Evolutionary conservation across 1,140 invertebrate species (phyloP), one percentile per base, ranked within the genome.

Genomic region (Bombus superbus): DNA sequence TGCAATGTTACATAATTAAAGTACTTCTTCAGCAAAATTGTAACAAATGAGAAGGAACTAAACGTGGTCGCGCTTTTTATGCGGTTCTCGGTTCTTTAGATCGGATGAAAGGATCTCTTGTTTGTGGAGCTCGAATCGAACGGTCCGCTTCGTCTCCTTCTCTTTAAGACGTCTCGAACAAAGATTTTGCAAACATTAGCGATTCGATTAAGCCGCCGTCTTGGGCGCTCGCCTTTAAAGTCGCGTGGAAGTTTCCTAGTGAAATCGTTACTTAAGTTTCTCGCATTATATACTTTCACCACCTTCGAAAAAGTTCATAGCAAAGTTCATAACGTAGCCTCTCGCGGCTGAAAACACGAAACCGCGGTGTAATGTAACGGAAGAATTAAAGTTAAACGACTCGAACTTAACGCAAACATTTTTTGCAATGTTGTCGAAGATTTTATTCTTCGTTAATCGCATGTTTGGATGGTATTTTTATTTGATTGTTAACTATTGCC

Each of bases 111-210:
- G 44, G 83, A 85, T 73, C 77, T 18, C 11, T 22, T 57, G 66
- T 72, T 59, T 81, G 32, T 35, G 66, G 13, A 18, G 35, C 22
- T n/a, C 35, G 47, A 53, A 38, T n/a, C 66, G 66, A 44, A 32
- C 57, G 28, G 25, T 0, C 32, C 44, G 87, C 68, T 85, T 77
- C 69, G 75, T 87, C 90, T 83, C 72, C 44, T 82, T 85, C 85
- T 87, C 90, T 91, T 91, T 91, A 91, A 91, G 83, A 75, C 76
- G 85, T 76, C 83, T 83, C 80, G 86, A 84, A 86, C 82, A 91
- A 89, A 91, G 90, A 91, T 91, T 91, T 91, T 85, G 84, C 90
- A 89, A 89, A 87, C 90, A 91, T 91, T 91, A 91, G 90, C 88
- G 88, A 91, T 89, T 91, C 90, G 90, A 91, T 91, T 91, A 91